A percentile compares a stretch with the other conserved stretches of the same genome.
These are phyloP conservation scores for Syngnathus rostellatus DNA, from an alignment of 2,797 vertebrate genomes.

Conservation along the genomic window DNA sequence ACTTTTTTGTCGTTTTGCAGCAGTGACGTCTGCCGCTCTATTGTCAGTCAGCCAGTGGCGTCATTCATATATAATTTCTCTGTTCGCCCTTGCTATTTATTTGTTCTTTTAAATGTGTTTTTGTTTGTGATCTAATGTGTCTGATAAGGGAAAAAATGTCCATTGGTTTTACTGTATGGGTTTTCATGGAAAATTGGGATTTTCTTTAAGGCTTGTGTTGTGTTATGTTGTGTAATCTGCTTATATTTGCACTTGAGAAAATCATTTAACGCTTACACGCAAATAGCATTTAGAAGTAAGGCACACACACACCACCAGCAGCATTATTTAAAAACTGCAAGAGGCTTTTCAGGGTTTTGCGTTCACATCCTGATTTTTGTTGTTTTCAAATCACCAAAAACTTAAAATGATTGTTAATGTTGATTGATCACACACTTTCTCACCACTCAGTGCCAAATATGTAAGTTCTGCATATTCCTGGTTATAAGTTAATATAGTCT, in stretches of 20 bases:
- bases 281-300: slow-evolving; percentile 32
- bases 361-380: not conserved
- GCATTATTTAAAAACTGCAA: slow-evolving; percentile 29
- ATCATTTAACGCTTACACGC: slow-evolving; percentile 15
- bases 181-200: not conserved
- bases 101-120: not conserved
- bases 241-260: not conserved
- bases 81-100: not conserved
- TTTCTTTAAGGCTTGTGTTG: not conserved
- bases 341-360: slow-evolving; percentile 9
- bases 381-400: slow-evolving; percentile 12
- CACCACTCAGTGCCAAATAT: slow-evolving; percentile 60
- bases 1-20: slow-evolving; percentile 14
- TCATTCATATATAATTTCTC: not conserved
- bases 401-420: slow-evolving; percentile 40
- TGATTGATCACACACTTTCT: slow-evolving; percentile 33
- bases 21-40: slow-evolving; percentile 16
- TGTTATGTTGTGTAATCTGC: not conserved
- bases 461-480: slow-evolving; percentile 34
- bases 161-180: not conserved
- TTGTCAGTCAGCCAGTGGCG: slow-evolving; percentile 11
- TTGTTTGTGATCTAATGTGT: not conserved
- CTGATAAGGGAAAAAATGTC: not conserved
- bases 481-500: slow-evolving; percentile 27
- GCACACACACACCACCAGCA: slow-evolving; percentile 32